A percentile compares a stretch with the other conserved stretches of the same genome.
Evolutionary conservation across 2,113 vertebrate species (phyloP).

Genomic region (Microcebus ravelobensis): DNA sequence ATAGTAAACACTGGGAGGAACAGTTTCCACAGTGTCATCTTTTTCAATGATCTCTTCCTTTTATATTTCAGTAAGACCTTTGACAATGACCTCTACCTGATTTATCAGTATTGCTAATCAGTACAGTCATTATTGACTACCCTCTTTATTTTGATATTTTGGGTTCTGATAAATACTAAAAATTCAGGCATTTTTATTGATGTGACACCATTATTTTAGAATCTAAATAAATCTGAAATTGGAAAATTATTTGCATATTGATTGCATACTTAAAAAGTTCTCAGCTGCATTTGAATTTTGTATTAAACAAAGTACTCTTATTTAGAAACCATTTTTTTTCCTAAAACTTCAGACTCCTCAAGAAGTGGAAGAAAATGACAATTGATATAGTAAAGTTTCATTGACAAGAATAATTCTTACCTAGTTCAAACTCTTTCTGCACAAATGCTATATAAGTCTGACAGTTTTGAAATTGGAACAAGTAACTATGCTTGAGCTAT

Average conservation of each 20-base stretch:
- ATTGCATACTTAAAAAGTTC: not conserved
- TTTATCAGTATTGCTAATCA: not conserved
- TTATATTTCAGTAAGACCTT: not conserved
- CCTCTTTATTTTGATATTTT: not conserved
- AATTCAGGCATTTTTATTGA: not conserved
- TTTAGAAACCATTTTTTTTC: not conserved
- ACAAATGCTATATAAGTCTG: slow-evolving; percentile 34
- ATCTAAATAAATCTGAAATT: slow-evolving; percentile 55
- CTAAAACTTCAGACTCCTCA: slow-evolving; percentile 16
- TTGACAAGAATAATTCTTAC: slow-evolving; percentile 39
- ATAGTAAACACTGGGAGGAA: slow-evolving; percentile 18
- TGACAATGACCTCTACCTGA: not conserved
- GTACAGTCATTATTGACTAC: not conserved
- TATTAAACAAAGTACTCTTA: not conserved
- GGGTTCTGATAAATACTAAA: not conserved
- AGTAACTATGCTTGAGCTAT: slow-evolving; percentile 27
- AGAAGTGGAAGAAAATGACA: not conserved
- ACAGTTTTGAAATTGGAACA: slow-evolving; percentile 38
- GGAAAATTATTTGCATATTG: slow-evolving; percentile 55
- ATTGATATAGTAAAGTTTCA: slow-evolving; percentile 29
- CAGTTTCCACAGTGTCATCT: not conserved
- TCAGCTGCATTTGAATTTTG: slow-evolving; percentile 18
- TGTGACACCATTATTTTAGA: not conserved
- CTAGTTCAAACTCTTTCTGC: slow-evolving; percentile 43
- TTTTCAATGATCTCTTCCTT: not conserved